These are phyloP conservation scores for Hemichromis elongatus DNA, from an alignment of 2,113 vertebrate genomes.

Conservation along the genomic window DNA sequence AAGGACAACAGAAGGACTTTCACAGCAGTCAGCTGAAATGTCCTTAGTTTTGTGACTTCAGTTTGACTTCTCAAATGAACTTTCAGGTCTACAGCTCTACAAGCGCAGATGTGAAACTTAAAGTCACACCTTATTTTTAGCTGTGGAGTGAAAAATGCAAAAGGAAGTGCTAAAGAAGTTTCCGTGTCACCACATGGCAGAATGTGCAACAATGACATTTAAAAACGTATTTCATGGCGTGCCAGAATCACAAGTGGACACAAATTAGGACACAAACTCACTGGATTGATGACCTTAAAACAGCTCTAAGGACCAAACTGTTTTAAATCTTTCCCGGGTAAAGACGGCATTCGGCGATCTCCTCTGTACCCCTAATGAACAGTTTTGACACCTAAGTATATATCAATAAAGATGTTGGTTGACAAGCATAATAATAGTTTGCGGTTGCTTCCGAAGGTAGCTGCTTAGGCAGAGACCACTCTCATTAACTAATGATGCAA, in stretches of 20 bases:
- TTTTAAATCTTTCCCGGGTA: not conserved
- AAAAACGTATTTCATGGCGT: not conserved
- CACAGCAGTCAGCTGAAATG: not conserved
- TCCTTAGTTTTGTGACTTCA: not conserved
- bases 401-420: not conserved
- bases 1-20: not conserved
- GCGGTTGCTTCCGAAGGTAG: not conserved
- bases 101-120: not conserved
- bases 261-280: not conserved
- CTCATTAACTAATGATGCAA: not conserved
- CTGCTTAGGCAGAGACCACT: not conserved
- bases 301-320: not conserved
- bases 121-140: not conserved
- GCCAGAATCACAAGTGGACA: not conserved
- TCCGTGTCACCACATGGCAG: not conserved
- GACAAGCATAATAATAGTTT: not conserved
- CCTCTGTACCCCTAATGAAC: not conserved
- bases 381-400: not conserved
- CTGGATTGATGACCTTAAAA: not conserved
- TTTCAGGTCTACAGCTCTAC: too few relatives aligned
- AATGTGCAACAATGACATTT: not conserved
- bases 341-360: not conserved
- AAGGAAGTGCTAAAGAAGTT: not conserved
- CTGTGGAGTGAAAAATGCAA: not conserved
- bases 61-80: not conserved